Conservation (phyloP, 2,797 vertebrate species). For the Fundulus diaphanus region DNA sequence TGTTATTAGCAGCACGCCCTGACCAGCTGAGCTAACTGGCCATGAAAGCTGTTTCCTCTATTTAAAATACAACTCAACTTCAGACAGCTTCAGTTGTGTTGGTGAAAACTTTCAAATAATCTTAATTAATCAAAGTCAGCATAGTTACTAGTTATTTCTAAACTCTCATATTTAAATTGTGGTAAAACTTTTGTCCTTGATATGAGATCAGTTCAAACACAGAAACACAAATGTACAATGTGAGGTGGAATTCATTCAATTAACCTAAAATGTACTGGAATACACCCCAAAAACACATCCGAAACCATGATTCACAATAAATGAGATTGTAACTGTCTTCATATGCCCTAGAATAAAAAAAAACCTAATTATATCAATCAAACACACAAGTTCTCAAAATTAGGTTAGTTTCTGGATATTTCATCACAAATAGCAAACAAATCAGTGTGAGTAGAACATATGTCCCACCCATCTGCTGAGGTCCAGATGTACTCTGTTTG, state of each 20-base stretch:
- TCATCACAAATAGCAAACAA: conserved; percentile 14
- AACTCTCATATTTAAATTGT: neutral
- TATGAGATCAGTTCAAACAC: neutral
- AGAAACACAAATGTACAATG: neutral
- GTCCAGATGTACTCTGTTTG: conserved; percentile 23
- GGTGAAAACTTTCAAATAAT: too few relatives aligned
- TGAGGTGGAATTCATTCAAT: neutral
- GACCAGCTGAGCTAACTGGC: too few relatives aligned
- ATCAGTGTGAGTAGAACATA: conserved; percentile 8
- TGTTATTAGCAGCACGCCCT: too few relatives aligned
- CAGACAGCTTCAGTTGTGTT: too few relatives aligned
- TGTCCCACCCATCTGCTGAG: neutral
- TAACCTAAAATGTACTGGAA: neutral
- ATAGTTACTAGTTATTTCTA: neutral
- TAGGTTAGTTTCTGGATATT: neutral
- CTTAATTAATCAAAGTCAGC: neutral
- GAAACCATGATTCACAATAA: neutral
- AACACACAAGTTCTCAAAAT: neutral
- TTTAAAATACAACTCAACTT: too few relatives aligned
- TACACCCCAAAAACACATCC: neutral
- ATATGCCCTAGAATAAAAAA: too few relatives aligned
- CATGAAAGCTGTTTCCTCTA: too few relatives aligned
- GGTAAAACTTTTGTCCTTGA: neutral
- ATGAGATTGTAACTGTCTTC: neutral
- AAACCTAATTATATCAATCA: too few relatives aligned